Base-by-base conservation (phyloP, 23 tunicate genomes). In the Botrylloides violaceus region DNA sequence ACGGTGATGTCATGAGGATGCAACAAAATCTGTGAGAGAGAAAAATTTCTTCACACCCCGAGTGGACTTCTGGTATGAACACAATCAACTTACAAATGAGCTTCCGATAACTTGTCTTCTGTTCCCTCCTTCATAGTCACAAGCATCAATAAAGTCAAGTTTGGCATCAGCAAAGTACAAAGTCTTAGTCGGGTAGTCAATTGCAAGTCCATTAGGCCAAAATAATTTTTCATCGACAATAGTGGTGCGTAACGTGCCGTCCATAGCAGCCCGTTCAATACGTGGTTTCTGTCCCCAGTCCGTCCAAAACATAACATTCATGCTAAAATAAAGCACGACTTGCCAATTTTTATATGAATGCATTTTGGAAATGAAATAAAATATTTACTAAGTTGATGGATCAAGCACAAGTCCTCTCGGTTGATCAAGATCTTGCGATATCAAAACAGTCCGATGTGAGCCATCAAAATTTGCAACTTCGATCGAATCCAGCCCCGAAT, bases 281-380 rank as follows among this genome's bases (percentile, higher is more conserved):
- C 81, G 70, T 1, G 95, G 95, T 39, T 80, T 80, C 55, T 87
- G 95, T 3, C 95, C 95, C 95, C 95, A 87, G 61, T 87, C 95
- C 60, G 95, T 87, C 95, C 95, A 87, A 39, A 87, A 87, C 75
- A 87, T 28, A 27, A 56, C 33, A 65, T 85, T 84, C 23, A 68
- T 70, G 38, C 92, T 84, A 34, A 12, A 24, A 60, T 60, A n/a
- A n/a, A 15, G 1, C 18, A 60, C 23, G 18, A 47, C 12, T 47
- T 12, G n/a, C n/a, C n/a, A 49, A 49, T 49, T 49, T 49, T 49
- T 49, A n/a, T n/a, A n/a, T n/a, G n/a, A n/a, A n/a, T n/a, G n/a
- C n/a, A n/a, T n/a, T n/a, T n/a, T n/a, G n/a, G n/a, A n/a, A n/a
- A n/a, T n/a, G n/a, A n/a, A n/a, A n/a, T n/a, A n/a, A n/a, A n/a